Percentiles rank a stretch among this genome's conserved stretches.
phyloP scores from a whole-genome alignment of 2,113 vertebrate genomes.

The Rhea americana region DNA sequence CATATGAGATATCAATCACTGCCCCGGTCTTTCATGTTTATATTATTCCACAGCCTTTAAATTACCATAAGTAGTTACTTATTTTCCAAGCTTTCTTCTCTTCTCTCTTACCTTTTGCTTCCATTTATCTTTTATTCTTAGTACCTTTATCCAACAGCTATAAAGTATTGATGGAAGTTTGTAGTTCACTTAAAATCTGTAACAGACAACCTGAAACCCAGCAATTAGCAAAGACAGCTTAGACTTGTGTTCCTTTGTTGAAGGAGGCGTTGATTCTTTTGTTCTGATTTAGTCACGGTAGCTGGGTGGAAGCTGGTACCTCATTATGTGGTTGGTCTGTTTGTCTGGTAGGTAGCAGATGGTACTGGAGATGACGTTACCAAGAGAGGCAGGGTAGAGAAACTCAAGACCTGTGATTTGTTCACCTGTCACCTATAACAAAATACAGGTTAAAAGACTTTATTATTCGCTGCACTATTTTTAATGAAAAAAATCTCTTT shows the following conservation, averaged over 20 bases:
- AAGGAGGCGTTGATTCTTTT: slow-evolving; percentile 82
- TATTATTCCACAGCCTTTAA: slow-evolving; percentile 61
- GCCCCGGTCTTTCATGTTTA: slow-evolving; percentile 68
- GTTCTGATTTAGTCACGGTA: slow-evolving; percentile 86
- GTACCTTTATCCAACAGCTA: slow-evolving; percentile 66
- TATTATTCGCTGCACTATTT: slow-evolving; percentile 61
- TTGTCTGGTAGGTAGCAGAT: slow-evolving; percentile 83
- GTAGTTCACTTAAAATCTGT: slow-evolving; percentile 75
- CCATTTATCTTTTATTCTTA: slow-evolving; percentile 70
- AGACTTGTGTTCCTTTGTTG: slow-evolving; percentile 83
- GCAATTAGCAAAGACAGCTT: slow-evolving; percentile 80
- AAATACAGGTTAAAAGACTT: slow-evolving; percentile 75
- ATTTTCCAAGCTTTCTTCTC: slow-evolving; percentile 63
- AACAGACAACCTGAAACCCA: slow-evolving; percentile 81
- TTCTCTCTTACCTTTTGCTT: slow-evolving; percentile 64
- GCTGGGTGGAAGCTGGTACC: slow-evolving; percentile 83
- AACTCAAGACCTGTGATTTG: slow-evolving; percentile 79
- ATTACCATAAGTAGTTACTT: slow-evolving; percentile 63
- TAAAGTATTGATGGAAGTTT: slow-evolving; percentile 77
- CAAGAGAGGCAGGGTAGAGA: slow-evolving; percentile 75
- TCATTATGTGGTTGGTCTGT: slow-evolving; percentile 83
- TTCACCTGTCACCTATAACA: slow-evolving; percentile 85
- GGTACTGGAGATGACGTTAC: slow-evolving; percentile 77
- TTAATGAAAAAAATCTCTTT: slow-evolving; percentile 32
- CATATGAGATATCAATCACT: slow-evolving; percentile 81